Evolutionary conservation across 2,113 vertebrate species (phyloP).

Genomic region (Marcusenius ussheri): DNA sequence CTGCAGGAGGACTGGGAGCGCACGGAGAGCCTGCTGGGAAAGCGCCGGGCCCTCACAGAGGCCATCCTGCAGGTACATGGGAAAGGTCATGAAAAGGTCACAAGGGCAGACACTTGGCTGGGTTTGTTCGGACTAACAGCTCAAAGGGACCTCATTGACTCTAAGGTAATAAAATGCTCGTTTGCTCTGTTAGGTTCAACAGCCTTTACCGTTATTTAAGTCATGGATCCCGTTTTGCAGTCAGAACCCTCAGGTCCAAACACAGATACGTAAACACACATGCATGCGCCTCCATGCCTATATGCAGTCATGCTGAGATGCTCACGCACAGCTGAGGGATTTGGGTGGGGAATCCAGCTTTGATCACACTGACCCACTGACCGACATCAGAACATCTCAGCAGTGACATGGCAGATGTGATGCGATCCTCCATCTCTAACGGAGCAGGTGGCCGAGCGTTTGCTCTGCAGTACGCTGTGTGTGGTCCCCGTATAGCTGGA

Average conservation of each 20-base stretch:
- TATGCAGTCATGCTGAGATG: neutral
- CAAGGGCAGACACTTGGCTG: neutral
- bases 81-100: neutral
- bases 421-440: neutral
- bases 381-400: neutral
- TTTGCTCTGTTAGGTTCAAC: neutral
- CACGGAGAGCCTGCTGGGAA: conserved; percentile 48
- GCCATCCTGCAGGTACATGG: conserved; percentile 53
- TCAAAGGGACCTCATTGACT: neutral
- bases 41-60: conserved; percentile 43
- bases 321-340: neutral
- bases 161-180: neutral
- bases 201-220: neutral
- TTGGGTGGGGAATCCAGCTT: neutral
- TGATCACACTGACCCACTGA: neutral
- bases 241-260: neutral
- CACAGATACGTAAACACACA: neutral
- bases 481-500: neutral
- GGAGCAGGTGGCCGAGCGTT: neutral
- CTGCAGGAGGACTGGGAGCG: conserved; percentile 66
- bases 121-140: neutral
- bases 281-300: neutral
- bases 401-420: neutral
- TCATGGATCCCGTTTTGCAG: neutral
- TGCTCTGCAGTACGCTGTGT: neutral